Base-by-base conservation (phyloP, 1,140 invertebrate genomes). In the Venturia canescens region DNA sequence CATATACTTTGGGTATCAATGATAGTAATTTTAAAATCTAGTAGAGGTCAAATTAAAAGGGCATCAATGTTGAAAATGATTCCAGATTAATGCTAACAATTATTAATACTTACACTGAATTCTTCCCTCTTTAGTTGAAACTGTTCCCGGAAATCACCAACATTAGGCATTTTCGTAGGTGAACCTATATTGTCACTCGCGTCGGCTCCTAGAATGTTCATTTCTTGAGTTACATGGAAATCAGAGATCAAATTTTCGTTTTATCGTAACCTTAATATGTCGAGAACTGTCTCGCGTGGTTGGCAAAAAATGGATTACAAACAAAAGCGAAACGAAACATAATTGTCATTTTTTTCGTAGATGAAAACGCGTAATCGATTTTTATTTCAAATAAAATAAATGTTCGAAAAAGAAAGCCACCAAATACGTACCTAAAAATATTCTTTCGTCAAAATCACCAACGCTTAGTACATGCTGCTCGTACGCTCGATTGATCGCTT, bases 361-460 rank as follows among this genome's bases (percentile, higher is more conserved):
- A 44, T 44, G 13, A 34, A 34, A 44, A 44, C 1, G 7, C 13
- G n/a, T n/a, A n/a, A 44, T 44, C 3, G 38, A 44, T 11, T 4
- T 44, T 44, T 11, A 44, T 1, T 53, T 53, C 18, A 4, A 53
- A n/a, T 18, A 18, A 63, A 63, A 63, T 23, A 26, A 63, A 23
- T 57, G 53, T 57, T 16, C 9, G 18, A 23, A 63, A 13, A 26
- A 63, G 5, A 63, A 26, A 63, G 23, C 34, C 23, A 5, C 5
- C 16, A 11, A 69, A 69, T 79, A 83, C 92, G 93, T 93, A 96
- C 95, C 94, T 90, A 97, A 93, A 92, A 99, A 98, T 88, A 99
- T 97, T 88, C 98, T 94, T 92, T 99, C 98, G 88, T 99, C 98
- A 91, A 99, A 98, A 92, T 99, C 98, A 5, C 98, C 98, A 75